phyloP scores from a whole-genome alignment of 2,113 vertebrate species.

The Sylvilagus bachmani region DNA sequence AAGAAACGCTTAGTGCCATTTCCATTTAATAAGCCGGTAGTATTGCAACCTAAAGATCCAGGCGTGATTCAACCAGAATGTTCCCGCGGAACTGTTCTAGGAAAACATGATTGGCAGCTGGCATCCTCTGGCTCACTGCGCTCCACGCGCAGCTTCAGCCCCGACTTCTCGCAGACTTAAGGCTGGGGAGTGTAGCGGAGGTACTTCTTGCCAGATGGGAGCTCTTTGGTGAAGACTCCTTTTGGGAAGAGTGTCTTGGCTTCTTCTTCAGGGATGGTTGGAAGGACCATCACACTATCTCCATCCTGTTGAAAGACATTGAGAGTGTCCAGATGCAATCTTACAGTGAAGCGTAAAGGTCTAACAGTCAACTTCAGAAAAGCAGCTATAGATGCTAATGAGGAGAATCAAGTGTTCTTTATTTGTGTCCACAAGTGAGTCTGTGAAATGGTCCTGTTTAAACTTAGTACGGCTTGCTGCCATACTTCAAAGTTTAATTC shows the following conservation, averaged over 20 bases:
- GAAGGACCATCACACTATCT: slow-evolving; percentile 96
- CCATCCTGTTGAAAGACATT: slow-evolving; percentile 88
- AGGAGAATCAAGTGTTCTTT: background rate
- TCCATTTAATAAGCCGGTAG: slow-evolving; percentile 78
- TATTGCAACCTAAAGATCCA: background rate
- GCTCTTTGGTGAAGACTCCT: slow-evolving; percentile 93
- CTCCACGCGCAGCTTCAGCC: background rate
- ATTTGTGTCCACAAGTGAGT: background rate
- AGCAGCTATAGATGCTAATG: background rate
- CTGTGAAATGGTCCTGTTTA: background rate
- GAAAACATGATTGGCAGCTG: background rate
- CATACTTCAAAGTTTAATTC: background rate
- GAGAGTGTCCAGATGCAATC: background rate
- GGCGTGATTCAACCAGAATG: slow-evolving; percentile 21
- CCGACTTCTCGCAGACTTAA: slow-evolving; percentile 60
- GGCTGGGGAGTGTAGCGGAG: slow-evolving; percentile 95
- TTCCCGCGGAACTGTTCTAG: background rate
- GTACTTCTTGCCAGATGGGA: slow-evolving; percentile 97
- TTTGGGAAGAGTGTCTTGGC: slow-evolving; percentile 93
- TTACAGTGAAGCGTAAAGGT: background rate
- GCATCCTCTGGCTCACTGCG: background rate
- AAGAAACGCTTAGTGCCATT: slow-evolving; percentile 61
- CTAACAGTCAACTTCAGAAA: background rate
- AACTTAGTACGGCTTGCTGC: background rate
- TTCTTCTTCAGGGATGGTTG: slow-evolving; percentile 93